Conservation (phyloP, 1,140 invertebrate genomes). For the Agrilus planipennis region DNA sequence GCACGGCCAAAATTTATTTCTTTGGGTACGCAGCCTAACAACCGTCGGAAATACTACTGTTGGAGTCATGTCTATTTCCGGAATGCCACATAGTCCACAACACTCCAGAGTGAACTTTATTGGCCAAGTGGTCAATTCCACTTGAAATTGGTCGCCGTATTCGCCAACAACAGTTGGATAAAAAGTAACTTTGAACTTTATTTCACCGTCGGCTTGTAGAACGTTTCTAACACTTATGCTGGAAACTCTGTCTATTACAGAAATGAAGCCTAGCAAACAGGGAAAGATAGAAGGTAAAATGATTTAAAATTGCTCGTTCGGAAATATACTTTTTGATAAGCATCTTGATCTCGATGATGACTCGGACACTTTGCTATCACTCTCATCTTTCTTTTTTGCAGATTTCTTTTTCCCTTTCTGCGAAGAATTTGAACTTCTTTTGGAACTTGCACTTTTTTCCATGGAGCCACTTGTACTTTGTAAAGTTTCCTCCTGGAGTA, state of each 20-base stretch:
- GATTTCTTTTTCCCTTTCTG: neutral
- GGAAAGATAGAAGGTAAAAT: no score
- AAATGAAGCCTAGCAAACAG: conserved; percentile 1
- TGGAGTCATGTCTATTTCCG: conserved; percentile 19
- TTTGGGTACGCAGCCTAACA: conserved; percentile 10
- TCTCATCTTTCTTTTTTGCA: conserved; percentile 4
- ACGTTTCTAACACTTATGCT: conserved; percentile 10
- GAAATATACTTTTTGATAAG: neutral
- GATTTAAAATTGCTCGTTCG: neutral
- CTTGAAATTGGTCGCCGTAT: conserved; percentile 16
- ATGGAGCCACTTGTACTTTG: no score
- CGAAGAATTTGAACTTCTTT: no score
- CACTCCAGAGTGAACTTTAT: conserved; percentile 15
- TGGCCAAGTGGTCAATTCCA: conserved; percentile 16
- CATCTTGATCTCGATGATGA: neutral
- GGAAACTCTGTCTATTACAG: neutral
- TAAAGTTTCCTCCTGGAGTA: neutral
- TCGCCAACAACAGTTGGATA: conserved; percentile 17
- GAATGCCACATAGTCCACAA: conserved; percentile 22
- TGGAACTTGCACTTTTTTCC: no score
- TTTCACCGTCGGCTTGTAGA: conserved; percentile 16
- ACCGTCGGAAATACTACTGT: conserved; percentile 19
- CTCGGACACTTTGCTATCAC: neutral
- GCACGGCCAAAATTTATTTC: conserved; percentile 13
- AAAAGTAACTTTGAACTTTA: conserved; percentile 19